A percentile compares a stretch with the other conserved stretches of the same genome.
Evolutionary conservation across 2,113 vertebrate species (phyloP).

Genomic region (Myanophis thanlyinensis): DNA sequence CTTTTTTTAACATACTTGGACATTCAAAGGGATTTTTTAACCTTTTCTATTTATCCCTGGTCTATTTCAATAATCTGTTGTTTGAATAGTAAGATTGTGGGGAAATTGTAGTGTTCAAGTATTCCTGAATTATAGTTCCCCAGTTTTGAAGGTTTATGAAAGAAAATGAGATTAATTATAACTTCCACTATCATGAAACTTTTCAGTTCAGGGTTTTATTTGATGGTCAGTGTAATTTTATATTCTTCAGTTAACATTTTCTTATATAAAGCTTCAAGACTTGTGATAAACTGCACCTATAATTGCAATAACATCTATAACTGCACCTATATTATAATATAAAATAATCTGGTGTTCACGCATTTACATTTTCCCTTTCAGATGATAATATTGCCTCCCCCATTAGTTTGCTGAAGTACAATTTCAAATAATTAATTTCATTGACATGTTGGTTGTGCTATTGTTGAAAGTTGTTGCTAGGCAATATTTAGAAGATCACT

Average conservation of each 20-base stretch:
- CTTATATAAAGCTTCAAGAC: background rate
- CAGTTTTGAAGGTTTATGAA: background rate
- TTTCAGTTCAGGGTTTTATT: background rate
- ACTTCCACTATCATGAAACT: background rate
- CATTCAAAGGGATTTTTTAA: background rate
- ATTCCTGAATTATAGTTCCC: background rate
- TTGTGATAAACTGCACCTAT: background rate
- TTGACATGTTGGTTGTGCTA: background rate
- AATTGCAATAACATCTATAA: too few species aligned
- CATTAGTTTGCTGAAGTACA: background rate
- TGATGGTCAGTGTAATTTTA: background rate
- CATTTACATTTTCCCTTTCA: background rate
- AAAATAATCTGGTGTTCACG: background rate
- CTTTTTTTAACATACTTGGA: background rate
- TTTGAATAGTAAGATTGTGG: background rate
- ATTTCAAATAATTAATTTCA: background rate
- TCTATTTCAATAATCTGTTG: background rate
- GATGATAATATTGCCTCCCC: background rate
- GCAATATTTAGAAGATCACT: background rate
- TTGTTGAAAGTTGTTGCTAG: background rate
- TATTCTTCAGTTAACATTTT: background rate
- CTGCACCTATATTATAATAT: too few species aligned
- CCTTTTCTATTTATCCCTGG: background rate
- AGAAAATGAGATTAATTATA: background rate
- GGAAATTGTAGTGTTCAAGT: background rate